These are phyloP conservation scores for Actinia equina DNA, from an alignment of 64 coral and sea anemone species.

Conservation along the genomic window DNA sequence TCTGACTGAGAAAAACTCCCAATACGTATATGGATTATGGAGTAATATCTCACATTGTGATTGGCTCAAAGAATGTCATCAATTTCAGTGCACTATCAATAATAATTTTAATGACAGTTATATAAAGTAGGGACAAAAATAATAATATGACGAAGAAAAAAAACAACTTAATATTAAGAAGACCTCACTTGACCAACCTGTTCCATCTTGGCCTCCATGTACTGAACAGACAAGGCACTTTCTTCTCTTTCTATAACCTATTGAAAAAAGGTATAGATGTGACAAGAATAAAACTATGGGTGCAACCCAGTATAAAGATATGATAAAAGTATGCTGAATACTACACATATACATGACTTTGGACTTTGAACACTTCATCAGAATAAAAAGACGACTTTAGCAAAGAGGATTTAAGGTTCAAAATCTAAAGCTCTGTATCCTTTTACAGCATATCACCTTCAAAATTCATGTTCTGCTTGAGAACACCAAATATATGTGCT, in stretches of 20 bases:
- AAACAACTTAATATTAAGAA: not conserved
- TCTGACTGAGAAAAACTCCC: not conserved
- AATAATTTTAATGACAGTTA: not conserved
- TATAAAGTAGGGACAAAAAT: not conserved
- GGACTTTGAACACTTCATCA: no score
- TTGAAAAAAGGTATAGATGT: not conserved
- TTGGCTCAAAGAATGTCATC: not conserved
- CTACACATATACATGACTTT: no score
- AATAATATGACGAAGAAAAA: not conserved
- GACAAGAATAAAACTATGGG: no score
- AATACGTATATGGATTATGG: no score
- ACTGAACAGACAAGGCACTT: conserved; percentile 32
- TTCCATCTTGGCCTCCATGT: conserved; percentile 51
- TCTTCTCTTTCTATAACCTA: conserved; percentile 58
- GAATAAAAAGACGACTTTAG: no score
- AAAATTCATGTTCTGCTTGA: no score
- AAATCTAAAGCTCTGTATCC: no score
- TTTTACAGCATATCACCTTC: no score
- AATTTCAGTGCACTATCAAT: not conserved
- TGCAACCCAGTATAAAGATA: no score
- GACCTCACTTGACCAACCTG: not conserved
- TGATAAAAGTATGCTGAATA: no score
- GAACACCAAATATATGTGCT: no score
- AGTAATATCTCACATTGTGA: not conserved
- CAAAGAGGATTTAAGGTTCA: no score